These are phyloP conservation scores for Eupleurogrammus muticus DNA, from an alignment of 2,797 vertebrate genomes.

Conservation along the genomic window DNA sequence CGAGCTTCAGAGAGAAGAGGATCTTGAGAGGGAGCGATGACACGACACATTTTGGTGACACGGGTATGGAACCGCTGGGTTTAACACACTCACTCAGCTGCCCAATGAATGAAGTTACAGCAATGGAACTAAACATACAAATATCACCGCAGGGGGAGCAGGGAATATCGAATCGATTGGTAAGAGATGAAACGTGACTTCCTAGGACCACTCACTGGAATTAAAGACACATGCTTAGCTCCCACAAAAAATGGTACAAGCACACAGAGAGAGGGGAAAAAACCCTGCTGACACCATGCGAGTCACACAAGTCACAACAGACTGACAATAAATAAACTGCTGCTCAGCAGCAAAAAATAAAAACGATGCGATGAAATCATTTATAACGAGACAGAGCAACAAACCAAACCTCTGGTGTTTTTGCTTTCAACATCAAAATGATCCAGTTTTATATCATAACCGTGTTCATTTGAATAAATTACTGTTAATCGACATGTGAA, in stretches of 20 bases:
- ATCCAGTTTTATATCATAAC: no score
- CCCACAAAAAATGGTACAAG: not conserved
- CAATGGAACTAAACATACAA: not conserved
- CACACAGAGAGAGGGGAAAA: not conserved
- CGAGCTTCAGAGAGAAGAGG: conserved; percentile 34
- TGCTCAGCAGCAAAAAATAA: conserved; percentile 14
- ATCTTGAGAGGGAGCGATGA: conserved; percentile 62
- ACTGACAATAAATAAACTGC: not conserved
- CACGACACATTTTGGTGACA: conserved; percentile 71
- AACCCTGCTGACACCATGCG: not conserved
- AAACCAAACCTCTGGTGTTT: not conserved
- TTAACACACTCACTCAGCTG: conserved; percentile 28
- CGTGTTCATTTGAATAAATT: not conserved
- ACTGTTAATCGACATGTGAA: not conserved
- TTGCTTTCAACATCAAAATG: not conserved
- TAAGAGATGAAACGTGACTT: not conserved
- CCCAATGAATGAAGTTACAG: not conserved
- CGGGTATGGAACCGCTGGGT: conserved; percentile 20
- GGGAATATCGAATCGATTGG: not conserved
- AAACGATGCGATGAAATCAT: conserved; percentile 1
- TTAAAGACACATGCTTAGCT: not conserved
- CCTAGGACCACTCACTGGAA: not conserved
- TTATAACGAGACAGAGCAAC: not conserved
- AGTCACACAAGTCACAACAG: not conserved
- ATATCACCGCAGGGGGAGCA: not conserved